Conservation (phyloP, 1,140 invertebrate species). For the Homalodisca vitripennis region DNA sequence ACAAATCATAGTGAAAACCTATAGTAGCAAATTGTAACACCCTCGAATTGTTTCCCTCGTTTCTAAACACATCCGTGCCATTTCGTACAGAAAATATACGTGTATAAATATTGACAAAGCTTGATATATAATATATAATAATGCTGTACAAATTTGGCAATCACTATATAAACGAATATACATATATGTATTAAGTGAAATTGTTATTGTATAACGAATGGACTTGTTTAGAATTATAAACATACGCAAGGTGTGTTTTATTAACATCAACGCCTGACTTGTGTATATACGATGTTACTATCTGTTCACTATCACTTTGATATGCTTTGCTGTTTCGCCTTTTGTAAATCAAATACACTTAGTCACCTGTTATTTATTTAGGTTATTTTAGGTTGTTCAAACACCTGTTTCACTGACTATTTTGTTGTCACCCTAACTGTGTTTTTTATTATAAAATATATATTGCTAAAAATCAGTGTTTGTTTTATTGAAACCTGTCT, state of each 20-base stretch:
- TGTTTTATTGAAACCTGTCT: no score
- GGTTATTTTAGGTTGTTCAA: background rate
- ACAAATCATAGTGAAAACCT: background rate
- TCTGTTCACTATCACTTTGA: background rate
- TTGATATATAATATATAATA: background rate
- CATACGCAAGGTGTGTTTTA: background rate
- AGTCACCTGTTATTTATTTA: background rate
- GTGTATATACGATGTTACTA: background rate
- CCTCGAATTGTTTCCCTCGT: background rate
- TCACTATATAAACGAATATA: background rate
- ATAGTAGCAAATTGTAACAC: background rate
- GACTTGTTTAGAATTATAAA: background rate
- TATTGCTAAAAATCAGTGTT: background rate
- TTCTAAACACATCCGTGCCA: background rate
- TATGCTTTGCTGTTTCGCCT: background rate
- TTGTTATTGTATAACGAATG: background rate
- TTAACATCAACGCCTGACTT: background rate
- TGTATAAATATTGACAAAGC: background rate
- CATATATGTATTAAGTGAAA: background rate
- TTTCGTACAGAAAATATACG: no score
- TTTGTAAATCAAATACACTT: background rate
- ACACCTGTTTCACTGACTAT: background rate
- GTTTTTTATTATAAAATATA: slow-evolving; percentile 1
- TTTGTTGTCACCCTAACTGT: background rate
- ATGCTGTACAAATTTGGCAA: background rate